Percentiles rank a stretch among this genome's conserved stretches.
phyloP scores from a whole-genome alignment of 2,113 vertebrate genomes.

The Microtus montanus region DNA sequence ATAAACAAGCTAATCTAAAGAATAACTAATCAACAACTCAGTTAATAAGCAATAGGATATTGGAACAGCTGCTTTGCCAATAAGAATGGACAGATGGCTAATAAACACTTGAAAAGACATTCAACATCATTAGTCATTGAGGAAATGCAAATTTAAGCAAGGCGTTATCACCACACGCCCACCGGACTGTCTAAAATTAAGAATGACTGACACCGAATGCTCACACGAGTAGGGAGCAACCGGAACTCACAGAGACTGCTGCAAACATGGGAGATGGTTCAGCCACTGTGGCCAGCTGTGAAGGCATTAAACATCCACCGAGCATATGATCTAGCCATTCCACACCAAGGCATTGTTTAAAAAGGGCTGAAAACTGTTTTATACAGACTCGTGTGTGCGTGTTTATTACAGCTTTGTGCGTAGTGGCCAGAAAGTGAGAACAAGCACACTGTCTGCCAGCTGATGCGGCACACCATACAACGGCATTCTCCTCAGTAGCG shows the following conservation, averaged over 20 bases:
- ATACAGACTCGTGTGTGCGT: no score
- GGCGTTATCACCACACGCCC: not conserved
- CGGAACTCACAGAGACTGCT: not conserved
- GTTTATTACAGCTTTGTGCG: not conserved
- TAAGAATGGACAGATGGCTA: not conserved
- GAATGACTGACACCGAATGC: conserved; percentile 5
- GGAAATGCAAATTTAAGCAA: not conserved
- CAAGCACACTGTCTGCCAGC: not conserved
- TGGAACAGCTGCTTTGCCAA: not conserved
- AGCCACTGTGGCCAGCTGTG: not conserved
- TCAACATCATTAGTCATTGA: conserved; percentile 12
- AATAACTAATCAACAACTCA: not conserved
- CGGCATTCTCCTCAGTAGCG: not conserved
- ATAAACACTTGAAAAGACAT: conserved; percentile 6
- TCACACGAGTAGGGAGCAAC: not conserved
- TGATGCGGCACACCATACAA: not conserved
- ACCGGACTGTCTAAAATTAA: not conserved
- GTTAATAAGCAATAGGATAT: not conserved
- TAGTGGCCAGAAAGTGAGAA: not conserved
- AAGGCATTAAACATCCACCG: no score
- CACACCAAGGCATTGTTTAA: not conserved
- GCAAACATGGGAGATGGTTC: not conserved
- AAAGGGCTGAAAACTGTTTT: not conserved
- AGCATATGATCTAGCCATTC: no score
- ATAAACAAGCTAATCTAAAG: not conserved